These are phyloP conservation scores for Notolepis coatsorum DNA, from an alignment of 2,797 vertebrate species.

Conservation along the genomic window DNA sequence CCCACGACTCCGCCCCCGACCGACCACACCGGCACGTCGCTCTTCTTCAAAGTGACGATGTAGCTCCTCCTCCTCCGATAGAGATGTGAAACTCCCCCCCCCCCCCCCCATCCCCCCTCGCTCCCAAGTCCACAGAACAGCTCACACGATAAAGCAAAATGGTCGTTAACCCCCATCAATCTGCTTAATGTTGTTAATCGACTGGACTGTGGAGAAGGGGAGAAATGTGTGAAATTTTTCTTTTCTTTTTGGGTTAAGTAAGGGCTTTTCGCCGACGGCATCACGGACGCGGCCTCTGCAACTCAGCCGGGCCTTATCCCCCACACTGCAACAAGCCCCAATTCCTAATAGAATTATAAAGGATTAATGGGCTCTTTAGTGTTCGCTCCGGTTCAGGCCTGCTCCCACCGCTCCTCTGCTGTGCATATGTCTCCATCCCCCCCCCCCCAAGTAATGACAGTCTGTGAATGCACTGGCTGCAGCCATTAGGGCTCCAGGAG, in stretches of 20 bases:
- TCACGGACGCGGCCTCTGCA: conserved; percentile 49
- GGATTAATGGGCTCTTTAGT: conserved; percentile 79
- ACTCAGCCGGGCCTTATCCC: conserved; percentile 63
- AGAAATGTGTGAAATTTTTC: conserved; percentile 31
- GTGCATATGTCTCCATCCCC: conserved; percentile 70
- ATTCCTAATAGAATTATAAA: conserved; percentile 79
- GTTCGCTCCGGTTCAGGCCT: conserved; percentile 62
- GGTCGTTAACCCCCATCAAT: conserved; percentile 36
- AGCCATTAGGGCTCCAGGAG: conserved; percentile 56
- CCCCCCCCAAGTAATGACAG: conserved; percentile 66
- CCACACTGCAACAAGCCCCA: conserved; percentile 66
- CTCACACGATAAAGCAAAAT: conserved; percentile 8
- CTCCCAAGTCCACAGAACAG: background rate
- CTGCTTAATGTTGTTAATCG: conserved; percentile 37
- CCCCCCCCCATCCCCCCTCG: no score
- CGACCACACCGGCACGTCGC: conserved; percentile 18
- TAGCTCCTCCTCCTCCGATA: conserved; percentile 5
- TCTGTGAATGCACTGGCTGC: conserved; percentile 50
- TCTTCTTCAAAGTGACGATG: conserved; percentile 9
- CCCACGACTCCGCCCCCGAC: background rate
- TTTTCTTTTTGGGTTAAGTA: conserved; percentile 37
- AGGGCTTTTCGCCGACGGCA: conserved; percentile 47
- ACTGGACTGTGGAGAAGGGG: conserved; percentile 29
- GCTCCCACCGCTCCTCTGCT: conserved; percentile 51
- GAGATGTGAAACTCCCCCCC: conserved; percentile 11